Base-by-base conservation (phyloP, 2,888 invertebrate genomes). In the Myathropa florea region DNA sequence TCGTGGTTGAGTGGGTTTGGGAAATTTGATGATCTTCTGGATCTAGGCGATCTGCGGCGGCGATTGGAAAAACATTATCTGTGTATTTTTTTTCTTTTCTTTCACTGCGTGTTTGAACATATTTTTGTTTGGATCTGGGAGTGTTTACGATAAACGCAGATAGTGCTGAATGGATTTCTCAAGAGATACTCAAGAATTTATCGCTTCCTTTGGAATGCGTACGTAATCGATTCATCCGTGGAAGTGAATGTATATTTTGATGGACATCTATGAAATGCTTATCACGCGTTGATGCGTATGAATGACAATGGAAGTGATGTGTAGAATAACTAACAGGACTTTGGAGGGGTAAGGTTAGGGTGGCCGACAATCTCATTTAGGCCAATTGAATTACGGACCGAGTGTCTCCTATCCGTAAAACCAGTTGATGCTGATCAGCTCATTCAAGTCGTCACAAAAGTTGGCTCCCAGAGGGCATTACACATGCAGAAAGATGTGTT, bases 71-170 rank as follows among this genome's bases (percentile, higher is more conserved):
- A 61, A 80, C n/a, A 75, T 26, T 64, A 30, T 23, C 28, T 63
- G 14, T 67, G 23, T 53, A 36, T 67, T 14, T 53, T 33, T 30
- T 10, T 36, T 46, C 30, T 30, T 68, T 60, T n/a, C 55, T 53
- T n/a, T 26, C 30, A 6, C n/a, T 63, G 63, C 39, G 39, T 76
- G 65, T 71, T 57, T 72, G 68, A 18, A 60, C n/a, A 18, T 46
- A n/a, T 61, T 33, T 77, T 68, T 73, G 78, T 83, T 83, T 63
- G 33, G 72, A 68, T 73, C 39, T 18, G 10, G 36, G 10, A 68
- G 21, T 68, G 39, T 83, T 33, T 23, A 33, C 39, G 64, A 64
- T 60, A 79, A 33, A n/a, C 23, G 53, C 23, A 28, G 64, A 79
- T 73, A 64, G 53, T 65, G 36, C 33, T 59, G 39, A 53, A 65